Evolutionary conservation across 2,888 invertebrate species (phyloP), one percentile per base, ranked within the genome.

Genomic region (Cremastinae sp.): DNA sequence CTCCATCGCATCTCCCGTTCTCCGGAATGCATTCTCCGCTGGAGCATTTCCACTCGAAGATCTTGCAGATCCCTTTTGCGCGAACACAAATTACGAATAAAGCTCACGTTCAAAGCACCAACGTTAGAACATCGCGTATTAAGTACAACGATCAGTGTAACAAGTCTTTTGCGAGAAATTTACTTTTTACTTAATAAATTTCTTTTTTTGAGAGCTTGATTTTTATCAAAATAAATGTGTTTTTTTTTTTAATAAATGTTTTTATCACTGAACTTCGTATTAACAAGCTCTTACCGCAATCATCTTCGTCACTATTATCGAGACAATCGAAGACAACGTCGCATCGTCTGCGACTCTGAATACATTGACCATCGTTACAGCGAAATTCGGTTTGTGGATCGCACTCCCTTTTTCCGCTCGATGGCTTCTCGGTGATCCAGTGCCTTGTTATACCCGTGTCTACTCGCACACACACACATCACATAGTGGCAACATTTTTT

Each of bases 301-400:
- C 90, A 14, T 87, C 88, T 89, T 94, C 94, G 81, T 94, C 94
- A 3, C 92, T 92, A 66, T 90, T 90, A 85, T 94, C 94, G 28
- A 84, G 78, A 83, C 94, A 94, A 85, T 94, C 94, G 28, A 58
- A 56, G 37, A 89, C 81, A 56, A 91, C 90, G 84, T 96, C 93
- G 84, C 96, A 96, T 69, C 90, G 89, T 82, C 93, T 92, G 12
- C 90, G 90, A n/a, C 85, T 88, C 75, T 92, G 89, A 79, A 94
- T 91, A 86, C 95, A 95, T 70, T 87, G 84, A 16, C 93, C 93
- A 82, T 93, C 90, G 70, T 86, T 82, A 82, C 92, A 93, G 80
- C 90, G 91, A 88, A 92, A 92, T 85, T 93, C 86, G 70, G 68
- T 81, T 49, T 77, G 78, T 51, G 81, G 81, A 82, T 85, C 83